These are phyloP conservation scores for Bombus superbus DNA, from an alignment of 1,140 invertebrate species.

Conservation along the genomic window DNA sequence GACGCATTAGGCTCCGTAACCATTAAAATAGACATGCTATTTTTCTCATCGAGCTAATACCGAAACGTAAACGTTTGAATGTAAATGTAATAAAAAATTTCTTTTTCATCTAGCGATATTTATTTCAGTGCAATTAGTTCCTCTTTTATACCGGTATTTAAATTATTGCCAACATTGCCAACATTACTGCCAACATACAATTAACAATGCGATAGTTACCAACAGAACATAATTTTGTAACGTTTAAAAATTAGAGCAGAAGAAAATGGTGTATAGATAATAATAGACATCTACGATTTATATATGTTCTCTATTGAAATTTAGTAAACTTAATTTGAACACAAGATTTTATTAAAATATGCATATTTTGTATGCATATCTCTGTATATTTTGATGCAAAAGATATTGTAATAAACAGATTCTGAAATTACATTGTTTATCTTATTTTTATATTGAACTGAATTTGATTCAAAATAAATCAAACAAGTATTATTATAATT, in stretches of 20 bases:
- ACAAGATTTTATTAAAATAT: not conserved
- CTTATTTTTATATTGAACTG: slow-evolving; percentile 2
- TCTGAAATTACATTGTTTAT: not conserved
- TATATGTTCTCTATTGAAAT: not conserved
- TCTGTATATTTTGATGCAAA: not conserved
- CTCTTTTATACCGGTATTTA: not conserved
- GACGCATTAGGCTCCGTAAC: not conserved
- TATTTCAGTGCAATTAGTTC: not conserved
- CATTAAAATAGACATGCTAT: not conserved
- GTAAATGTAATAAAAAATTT: not conserved
- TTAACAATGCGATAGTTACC: not conserved
- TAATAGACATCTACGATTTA: not conserved
- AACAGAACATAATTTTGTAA: not conserved
- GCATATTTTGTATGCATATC: not conserved
- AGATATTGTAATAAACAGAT: not conserved
- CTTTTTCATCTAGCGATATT: not conserved
- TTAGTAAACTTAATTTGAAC: not conserved
- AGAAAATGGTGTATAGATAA: not conserved
- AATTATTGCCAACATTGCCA: slow-evolving; percentile 2
- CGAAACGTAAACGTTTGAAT: not conserved
- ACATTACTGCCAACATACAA: not conserved
- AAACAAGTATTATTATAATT: slow-evolving; percentile 35
- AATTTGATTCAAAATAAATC: slow-evolving; percentile 32
- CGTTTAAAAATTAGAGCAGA: not conserved
- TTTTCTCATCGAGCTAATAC: not conserved